Percentiles rank a stretch among this genome's conserved stretches.
Evolutionary conservation across 2,888 invertebrate genomes (phyloP).

Genomic region (Nomada fabriciana): DNA sequence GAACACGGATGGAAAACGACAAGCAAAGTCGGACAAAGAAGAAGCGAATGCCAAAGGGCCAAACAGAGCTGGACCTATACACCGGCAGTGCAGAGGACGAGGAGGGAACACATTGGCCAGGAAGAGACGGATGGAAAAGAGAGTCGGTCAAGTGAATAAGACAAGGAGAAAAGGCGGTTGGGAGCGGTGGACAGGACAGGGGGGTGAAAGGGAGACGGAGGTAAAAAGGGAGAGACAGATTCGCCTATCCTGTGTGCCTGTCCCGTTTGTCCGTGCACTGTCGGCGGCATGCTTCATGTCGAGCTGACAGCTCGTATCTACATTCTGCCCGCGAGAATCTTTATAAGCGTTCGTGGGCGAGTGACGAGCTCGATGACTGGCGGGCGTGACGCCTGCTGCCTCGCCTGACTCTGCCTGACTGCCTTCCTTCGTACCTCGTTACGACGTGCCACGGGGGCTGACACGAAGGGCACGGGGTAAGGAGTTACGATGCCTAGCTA

Average conservation of each 20-base stretch:
- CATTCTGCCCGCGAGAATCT: conserved; percentile 77
- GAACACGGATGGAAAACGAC: conserved; percentile 37
- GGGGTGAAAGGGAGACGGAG: conserved; percentile 15
- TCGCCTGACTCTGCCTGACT: conserved; percentile 70
- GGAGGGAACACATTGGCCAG: not conserved
- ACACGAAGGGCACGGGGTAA: conserved; percentile 61
- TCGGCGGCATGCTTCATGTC: conserved; percentile 76
- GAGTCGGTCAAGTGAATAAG: conserved; percentile 26
- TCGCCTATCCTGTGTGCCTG: conserved; percentile 67
- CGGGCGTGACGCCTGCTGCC: conserved; percentile 76
- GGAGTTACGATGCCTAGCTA: conserved; percentile 73
- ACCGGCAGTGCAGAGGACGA: not conserved
- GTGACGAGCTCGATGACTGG: conserved; percentile 79
- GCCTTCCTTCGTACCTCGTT: conserved; percentile 75
- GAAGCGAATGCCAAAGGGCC: not conserved
- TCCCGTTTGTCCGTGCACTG: conserved; percentile 72
- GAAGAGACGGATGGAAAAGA: conserved; percentile 10
- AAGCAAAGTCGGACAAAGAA: conserved; percentile 5
- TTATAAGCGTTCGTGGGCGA: conserved; percentile 78
- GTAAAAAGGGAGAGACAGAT: conserved; percentile 63
- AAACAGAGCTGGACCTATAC: not conserved
- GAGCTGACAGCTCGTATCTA: conserved; percentile 78
- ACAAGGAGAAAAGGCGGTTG: conserved; percentile 11
- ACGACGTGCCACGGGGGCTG: conserved; percentile 68
- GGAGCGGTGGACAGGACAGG: conserved; percentile 15